These are phyloP conservation scores for Scaptodrosophila latifasciaeformis DNA, from an alignment of 2,888 invertebrate genomes.

Conservation along the genomic window DNA sequence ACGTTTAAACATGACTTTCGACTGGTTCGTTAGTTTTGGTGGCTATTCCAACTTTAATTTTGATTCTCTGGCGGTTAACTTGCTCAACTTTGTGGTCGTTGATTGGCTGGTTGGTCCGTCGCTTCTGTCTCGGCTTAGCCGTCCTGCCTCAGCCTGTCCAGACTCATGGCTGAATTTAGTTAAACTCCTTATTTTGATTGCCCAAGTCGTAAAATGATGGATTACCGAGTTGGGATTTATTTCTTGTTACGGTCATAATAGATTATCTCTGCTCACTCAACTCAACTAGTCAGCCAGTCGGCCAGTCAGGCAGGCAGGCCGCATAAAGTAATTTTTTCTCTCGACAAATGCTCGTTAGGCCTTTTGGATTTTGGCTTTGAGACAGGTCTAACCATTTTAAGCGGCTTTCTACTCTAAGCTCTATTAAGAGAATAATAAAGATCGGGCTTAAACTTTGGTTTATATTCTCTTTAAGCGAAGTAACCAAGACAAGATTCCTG, in stretches of 20 bases:
- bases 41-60: not conserved
- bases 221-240: constrained; percentile 66
- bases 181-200: constrained; percentile 69
- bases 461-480: no score
- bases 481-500: no score
- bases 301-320: constrained; percentile 25
- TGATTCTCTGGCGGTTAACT: constrained; percentile 8
- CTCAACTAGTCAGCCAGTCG: no score
- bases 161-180: constrained; percentile 40
- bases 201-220: constrained; percentile 67
- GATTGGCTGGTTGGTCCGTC: constrained; percentile 43
- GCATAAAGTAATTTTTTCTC: constrained; percentile 33
- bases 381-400: constrained; percentile 43
- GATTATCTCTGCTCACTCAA: constrained; percentile 67
- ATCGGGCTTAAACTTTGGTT: no score
- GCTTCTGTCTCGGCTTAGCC: constrained; percentile 12
- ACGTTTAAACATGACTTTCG: constrained; percentile 50
- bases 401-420: constrained; percentile 22
- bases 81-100: constrained; percentile 41
- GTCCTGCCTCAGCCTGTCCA: constrained; percentile 13
- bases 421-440: no score
- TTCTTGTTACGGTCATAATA: constrained; percentile 68
- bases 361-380: no score
- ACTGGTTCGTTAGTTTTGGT: constrained; percentile 49
- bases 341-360: constrained; percentile 55